phyloP scores from a whole-genome alignment of 1,140 invertebrate genomes.

The Diachasma alloeum region DNA sequence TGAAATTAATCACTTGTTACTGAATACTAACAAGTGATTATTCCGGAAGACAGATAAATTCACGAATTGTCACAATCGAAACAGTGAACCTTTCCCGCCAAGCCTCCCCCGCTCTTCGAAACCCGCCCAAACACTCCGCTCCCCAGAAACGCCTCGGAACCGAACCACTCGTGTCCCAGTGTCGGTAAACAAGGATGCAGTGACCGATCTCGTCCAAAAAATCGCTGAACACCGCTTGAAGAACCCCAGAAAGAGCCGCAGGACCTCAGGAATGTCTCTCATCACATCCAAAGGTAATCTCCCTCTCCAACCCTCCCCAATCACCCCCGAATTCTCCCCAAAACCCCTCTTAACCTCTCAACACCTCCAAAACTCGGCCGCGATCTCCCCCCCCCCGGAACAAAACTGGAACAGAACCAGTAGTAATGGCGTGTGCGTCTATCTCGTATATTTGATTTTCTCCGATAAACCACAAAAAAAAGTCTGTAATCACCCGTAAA shows the following conservation, averaged over 20 bases:
- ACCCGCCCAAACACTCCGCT: neutral
- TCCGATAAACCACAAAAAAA: constrained; percentile 35
- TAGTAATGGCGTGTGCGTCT: constrained; percentile 56
- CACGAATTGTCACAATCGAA: neutral
- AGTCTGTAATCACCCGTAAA: neutral
- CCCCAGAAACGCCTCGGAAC: neutral
- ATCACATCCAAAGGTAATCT: neutral
- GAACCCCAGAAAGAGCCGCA: neutral
- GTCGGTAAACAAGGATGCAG: constrained; percentile 19
- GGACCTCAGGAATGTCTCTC: neutral
- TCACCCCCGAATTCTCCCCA: neutral
- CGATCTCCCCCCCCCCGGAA: neutral
- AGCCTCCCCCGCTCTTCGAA: neutral
- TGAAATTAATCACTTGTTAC: no score
- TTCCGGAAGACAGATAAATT: no score
- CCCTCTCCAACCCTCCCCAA: neutral
- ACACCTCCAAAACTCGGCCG: neutral
- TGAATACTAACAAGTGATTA: no score
- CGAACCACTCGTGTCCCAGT: neutral
- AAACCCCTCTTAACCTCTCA: neutral
- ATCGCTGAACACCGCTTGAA: neutral
- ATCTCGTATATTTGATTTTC: constrained; percentile 46
- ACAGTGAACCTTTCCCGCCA: neutral
- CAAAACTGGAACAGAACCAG: constrained; percentile 33
- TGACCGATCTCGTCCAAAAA: neutral